phyloP scores from a whole-genome alignment of 2,888 invertebrate species.

The Craniophora ligustri region DNA sequence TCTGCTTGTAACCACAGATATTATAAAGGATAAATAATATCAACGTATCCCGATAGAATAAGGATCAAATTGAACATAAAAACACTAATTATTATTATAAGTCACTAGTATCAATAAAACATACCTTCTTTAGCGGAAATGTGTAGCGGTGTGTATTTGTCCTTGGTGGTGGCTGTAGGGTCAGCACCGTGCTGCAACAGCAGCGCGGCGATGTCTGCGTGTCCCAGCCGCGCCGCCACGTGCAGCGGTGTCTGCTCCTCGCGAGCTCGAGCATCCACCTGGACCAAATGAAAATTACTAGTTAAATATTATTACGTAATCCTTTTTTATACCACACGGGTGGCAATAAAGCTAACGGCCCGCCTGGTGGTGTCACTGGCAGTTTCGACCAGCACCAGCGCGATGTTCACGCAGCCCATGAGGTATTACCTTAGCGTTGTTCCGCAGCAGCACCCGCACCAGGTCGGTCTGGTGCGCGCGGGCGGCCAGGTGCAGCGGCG shows the following conservation, averaged over 20 bases:
- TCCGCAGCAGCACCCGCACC: conserved; percentile 97
- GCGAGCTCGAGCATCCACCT: conserved; percentile 91
- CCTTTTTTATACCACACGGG: no score
- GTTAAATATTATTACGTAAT: no score
- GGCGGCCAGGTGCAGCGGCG: conserved; percentile 98
- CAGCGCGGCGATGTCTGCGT: conserved; percentile 98
- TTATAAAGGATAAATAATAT: no score
- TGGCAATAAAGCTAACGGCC: no score
- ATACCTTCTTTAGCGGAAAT: conserved; percentile 98
- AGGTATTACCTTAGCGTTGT: conserved; percentile 96
- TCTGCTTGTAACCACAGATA: no score
- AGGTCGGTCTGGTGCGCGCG: conserved; percentile 99
- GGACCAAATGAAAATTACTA: background rate
- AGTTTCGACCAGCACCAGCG: no score
- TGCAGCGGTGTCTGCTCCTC: conserved; percentile 99
- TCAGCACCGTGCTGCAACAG: conserved; percentile 97
- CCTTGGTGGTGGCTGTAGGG: conserved; percentile 96
- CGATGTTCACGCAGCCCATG: no score
- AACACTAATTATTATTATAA: background rate
- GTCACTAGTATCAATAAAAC: no score
- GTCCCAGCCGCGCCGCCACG: conserved; percentile 98
- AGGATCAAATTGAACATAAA: background rate
- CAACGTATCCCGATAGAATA: no score
- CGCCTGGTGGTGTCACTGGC: no score
- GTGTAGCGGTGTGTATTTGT: conserved; percentile 98